Percentiles rank a stretch among this genome's conserved stretches.
These are phyloP conservation scores for Molorchus minor DNA, from an alignment of 2,888 invertebrate species.

Conservation along the genomic window DNA sequence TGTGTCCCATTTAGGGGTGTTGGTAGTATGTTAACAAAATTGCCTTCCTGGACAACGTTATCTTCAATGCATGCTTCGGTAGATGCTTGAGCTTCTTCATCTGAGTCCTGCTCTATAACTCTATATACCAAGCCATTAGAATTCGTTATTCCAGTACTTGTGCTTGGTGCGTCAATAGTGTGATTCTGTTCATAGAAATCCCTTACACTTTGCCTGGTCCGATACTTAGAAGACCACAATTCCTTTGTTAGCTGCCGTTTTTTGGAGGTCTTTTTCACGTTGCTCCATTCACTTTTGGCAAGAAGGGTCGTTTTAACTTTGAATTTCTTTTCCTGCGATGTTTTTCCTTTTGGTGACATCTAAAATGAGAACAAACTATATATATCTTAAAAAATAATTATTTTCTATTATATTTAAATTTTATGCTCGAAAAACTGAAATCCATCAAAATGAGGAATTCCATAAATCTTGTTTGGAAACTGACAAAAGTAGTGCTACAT, in stretches of 20 bases:
- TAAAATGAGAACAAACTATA: too few species aligned
- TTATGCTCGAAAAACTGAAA: too few species aligned
- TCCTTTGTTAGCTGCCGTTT: constrained; percentile 15
- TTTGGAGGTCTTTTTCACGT: neutral
- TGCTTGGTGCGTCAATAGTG: constrained; percentile 70
- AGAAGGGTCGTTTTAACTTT: neutral
- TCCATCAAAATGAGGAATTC: too few species aligned
- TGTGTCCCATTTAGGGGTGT: constrained; percentile 69
- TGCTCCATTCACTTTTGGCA: neutral
- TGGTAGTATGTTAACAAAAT: constrained; percentile 68
- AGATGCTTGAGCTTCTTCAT: constrained; percentile 64
- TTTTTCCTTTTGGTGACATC: constrained; percentile 46
- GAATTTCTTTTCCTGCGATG: constrained; percentile 26
- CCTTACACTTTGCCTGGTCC: constrained; percentile 52
- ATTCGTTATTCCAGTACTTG: constrained; percentile 65
- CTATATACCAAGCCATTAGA: constrained; percentile 36
- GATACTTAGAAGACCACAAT: constrained; percentile 47
- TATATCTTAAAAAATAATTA: too few species aligned
- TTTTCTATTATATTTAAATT: too few species aligned
- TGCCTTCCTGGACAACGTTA: constrained; percentile 50
- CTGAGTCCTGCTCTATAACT: constrained; percentile 69
- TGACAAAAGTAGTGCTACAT: too few species aligned
- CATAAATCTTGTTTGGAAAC: too few species aligned
- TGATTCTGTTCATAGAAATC: constrained; percentile 55
- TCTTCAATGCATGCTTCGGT: constrained; percentile 23